These are phyloP conservation scores for Diadumene lineata DNA, from an alignment of 92 coral and sea anemone genomes.

Conservation along the genomic window DNA sequence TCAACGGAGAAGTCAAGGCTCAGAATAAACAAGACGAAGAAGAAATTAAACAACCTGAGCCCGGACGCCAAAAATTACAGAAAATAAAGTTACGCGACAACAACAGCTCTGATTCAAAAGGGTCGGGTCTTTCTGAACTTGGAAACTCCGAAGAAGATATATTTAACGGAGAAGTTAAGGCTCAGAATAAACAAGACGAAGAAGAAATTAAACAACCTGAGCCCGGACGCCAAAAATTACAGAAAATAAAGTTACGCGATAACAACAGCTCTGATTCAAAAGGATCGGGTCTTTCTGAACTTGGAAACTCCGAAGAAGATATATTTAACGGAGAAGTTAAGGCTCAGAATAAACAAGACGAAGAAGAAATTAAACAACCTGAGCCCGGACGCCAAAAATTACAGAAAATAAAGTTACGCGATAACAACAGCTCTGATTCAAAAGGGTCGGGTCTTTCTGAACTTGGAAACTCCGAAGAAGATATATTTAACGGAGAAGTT, in stretches of 20 bases:
- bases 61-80: too few relatives aligned
- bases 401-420: neutral
- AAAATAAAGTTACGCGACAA: too few relatives aligned
- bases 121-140: slow-evolving; percentile 5
- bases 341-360: slow-evolving; percentile 1
- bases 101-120: too few relatives aligned
- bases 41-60: neutral
- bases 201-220: slow-evolving; percentile 9
- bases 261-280: too few relatives aligned
- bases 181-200: slow-evolving; percentile 5
- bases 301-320: too few relatives aligned
- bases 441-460: neutral
- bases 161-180: slow-evolving; percentile 1
- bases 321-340: slow-evolving; percentile 1
- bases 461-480: neutral
- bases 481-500: neutral
- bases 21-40: slow-evolving; percentile 8
- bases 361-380: slow-evolving; percentile 7
- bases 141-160: slow-evolving; percentile 11
- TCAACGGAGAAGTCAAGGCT: neutral
- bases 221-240: neutral
- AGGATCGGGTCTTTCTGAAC: too few relatives aligned
- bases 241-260: too few relatives aligned
- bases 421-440: neutral
- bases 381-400: neutral